Evolutionary conservation across 2,888 invertebrate species (phyloP), one percentile per base, ranked within the genome.

Genomic region (Chalcis sispes): DNA sequence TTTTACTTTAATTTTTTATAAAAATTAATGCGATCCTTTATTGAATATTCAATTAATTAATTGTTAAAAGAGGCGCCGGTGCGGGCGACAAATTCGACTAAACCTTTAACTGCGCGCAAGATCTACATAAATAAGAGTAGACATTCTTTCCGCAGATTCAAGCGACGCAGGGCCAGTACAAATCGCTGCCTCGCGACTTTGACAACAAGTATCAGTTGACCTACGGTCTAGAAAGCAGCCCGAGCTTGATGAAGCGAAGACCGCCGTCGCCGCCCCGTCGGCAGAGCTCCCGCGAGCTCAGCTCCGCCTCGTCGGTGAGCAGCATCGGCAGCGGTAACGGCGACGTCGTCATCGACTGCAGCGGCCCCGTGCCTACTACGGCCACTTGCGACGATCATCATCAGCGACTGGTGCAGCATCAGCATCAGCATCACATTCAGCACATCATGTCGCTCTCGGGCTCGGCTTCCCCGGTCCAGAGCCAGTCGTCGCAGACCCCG

Each of bases 181-280:
- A 91, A 82, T 90, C 90, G 27, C 83, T 91, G 72, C 90, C 91
- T 1, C 87, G 90, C 71, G 90, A 91, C 76, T 88, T 91, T 82
- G 90, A 91, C 80, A 89, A 89, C 82, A 90, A 90, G 80, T 89
- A 89, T 81, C 90, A 90, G 83, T 84, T 90, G 82, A 89, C 90
- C 48, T 88, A 88, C 61, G 88, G 88, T 18, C 81, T 86, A 2
- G 88, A 89, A 58, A 88, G 92, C 82, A 94, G 94, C 89, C 95
- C 95, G 2, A 92, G 94, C 89, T 91, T 94, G 82, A 92, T 93
- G 52, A 93, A 95, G 83, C 94, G 95, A 85, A 92, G 94, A 65
- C 95, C 95, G 0, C 95, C 95, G 0, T 95, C 95, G 78, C 95
- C 95, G 0, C 95, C 95, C 0, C 93, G 95, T 80, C 90, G 95